phyloP scores from a whole-genome alignment of 2,797 vertebrate genomes.

The Psittacula echo region DNA sequence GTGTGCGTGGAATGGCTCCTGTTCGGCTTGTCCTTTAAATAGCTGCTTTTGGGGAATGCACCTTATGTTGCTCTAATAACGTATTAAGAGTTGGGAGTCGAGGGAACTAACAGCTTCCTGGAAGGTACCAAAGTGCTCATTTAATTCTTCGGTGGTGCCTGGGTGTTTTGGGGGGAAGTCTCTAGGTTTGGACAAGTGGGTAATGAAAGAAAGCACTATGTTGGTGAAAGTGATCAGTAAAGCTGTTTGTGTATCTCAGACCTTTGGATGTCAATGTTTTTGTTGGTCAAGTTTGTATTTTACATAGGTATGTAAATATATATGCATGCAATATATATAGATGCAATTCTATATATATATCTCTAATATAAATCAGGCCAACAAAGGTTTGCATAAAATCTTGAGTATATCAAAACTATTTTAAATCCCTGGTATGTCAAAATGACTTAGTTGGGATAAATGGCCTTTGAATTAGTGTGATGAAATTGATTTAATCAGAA shows the following conservation, averaged over 20 bases:
- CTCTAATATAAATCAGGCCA: neutral
- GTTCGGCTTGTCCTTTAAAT: neutral
- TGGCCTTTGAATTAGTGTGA: neutral
- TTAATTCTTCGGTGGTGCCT: neutral
- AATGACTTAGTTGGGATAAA: neutral
- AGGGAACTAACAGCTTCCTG: neutral
- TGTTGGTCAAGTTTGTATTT: neutral
- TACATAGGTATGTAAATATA: neutral
- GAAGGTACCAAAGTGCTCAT: neutral
- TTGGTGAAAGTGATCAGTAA: neutral
- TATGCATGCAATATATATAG: rapidly evolving
- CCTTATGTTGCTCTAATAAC: neutral
- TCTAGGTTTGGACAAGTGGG: neutral
- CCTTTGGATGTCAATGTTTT: rapidly evolving
- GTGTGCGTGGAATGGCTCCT: neutral
- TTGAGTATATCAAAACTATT: neutral
- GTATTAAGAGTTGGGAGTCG: neutral
- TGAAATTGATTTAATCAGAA: neutral
- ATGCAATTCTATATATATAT: rapidly evolving
- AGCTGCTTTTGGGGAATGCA: neutral
- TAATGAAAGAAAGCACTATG: neutral
- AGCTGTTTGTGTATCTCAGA: neutral
- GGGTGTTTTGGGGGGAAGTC: neutral
- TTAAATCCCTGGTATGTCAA: neutral
- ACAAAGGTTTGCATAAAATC: neutral